These are phyloP conservation scores for Clupea harengus DNA, from an alignment of 2,113 vertebrate genomes.

Conservation along the genomic window DNA sequence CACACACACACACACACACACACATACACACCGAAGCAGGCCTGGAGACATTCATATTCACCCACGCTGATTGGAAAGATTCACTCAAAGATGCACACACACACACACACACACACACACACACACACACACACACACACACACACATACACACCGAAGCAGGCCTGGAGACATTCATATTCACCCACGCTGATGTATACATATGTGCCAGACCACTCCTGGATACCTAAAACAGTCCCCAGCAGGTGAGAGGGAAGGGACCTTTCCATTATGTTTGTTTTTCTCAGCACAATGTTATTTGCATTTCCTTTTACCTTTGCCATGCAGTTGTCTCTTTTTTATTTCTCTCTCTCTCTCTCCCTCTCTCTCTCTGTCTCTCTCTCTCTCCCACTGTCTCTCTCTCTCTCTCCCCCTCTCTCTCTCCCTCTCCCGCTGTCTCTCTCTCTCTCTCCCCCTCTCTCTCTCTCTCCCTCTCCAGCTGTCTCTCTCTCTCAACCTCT, in stretches of 20 bases:
- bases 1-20: conserved; percentile 23
- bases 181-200: neutral
- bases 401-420: no score
- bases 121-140: neutral
- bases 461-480: neutral
- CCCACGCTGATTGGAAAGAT: no score
- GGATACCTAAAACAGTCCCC: no score
- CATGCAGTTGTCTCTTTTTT: no score
- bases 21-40: neutral
- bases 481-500: neutral
- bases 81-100: neutral
- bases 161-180: neutral
- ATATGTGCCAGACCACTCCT: neutral
- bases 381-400: no score
- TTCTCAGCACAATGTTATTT: no score
- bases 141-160: neutral
- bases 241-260: no score
- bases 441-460: conserved; percentile 22
- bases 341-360: no score
- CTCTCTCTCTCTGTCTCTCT: no score
- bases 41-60: neutral
- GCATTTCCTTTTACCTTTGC: no score
- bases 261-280: no score
- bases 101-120: no score
- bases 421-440: conserved; percentile 2